These are phyloP conservation scores for Mythimna loreyi DNA, from an alignment of 2,888 invertebrate species.

Conservation along the genomic window DNA sequence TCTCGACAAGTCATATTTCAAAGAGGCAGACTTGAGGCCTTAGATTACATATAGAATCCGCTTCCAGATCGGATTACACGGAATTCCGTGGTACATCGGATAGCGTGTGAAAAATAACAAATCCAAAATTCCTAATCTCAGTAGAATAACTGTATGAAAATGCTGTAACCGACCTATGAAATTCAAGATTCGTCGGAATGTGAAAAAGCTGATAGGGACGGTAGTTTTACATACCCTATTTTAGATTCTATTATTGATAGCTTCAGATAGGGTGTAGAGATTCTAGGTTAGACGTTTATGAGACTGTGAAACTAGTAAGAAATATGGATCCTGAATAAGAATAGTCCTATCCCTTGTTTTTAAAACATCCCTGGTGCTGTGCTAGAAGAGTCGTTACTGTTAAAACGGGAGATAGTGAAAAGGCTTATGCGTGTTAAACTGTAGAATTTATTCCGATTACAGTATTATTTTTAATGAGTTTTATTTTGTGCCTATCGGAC, in stretches of 20 bases:
- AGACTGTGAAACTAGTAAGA: background rate
- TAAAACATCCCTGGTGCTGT: background rate
- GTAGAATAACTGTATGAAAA: conserved; percentile 19
- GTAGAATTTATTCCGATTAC: too few relatives aligned
- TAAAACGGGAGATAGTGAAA: too few relatives aligned
- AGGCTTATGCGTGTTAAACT: too few relatives aligned
- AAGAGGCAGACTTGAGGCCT: conserved; percentile 20
- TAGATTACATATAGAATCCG: conserved; percentile 29
- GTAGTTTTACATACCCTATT: conserved; percentile 15
- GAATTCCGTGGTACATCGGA: conserved; percentile 11
- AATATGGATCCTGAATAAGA: background rate
- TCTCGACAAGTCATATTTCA: conserved; percentile 26
- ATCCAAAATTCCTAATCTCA: conserved; percentile 27
- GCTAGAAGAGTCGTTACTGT: background rate
- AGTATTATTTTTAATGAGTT: too few relatives aligned
- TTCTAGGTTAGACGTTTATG: background rate
- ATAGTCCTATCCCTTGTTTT: background rate
- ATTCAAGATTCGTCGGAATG: conserved; percentile 12
- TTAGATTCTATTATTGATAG: conserved; percentile 39
- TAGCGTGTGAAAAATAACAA: conserved; percentile 31
- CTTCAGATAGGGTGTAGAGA: background rate
- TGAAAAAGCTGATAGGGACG: conserved; percentile 13
- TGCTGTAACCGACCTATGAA: conserved; percentile 4
- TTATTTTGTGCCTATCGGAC: too few relatives aligned
- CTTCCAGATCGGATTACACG: conserved; percentile 27